Conservation (phyloP, 2,113 vertebrate genomes). For the Ahaetulla prasina region DNA sequence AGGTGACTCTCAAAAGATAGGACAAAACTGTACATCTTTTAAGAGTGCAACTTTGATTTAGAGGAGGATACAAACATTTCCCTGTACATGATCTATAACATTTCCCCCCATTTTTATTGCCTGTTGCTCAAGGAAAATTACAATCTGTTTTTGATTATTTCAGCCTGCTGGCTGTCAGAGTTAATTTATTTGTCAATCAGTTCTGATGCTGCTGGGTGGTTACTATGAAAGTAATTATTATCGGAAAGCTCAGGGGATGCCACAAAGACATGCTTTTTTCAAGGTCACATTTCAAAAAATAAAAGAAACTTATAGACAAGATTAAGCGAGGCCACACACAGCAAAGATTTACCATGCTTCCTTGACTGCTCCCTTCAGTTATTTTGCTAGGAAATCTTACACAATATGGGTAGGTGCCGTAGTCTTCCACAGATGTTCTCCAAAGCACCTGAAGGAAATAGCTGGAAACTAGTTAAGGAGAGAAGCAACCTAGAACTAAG, state of each 20-base stretch:
- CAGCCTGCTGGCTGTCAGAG: conserved; percentile 19
- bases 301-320: conserved; percentile 7
- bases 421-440: not conserved
- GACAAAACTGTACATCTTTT: not conserved
- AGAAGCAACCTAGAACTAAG: not conserved
- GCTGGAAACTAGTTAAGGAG: not conserved
- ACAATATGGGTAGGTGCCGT: not conserved
- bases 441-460: not conserved
- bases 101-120: not conserved
- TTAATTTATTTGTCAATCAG: conserved; percentile 32
- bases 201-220: conserved; percentile 17
- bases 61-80: not conserved
- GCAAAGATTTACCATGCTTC: not conserved
- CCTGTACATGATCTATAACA: not conserved
- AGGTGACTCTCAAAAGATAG: not conserved
- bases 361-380: not conserved
- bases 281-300: conserved; percentile 10
- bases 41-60: not conserved
- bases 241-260: conserved; percentile 10
- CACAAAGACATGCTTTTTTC: conserved; percentile 6
- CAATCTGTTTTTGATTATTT: conserved; percentile 28
- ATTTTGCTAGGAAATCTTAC: not conserved
- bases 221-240: conserved; percentile 28
- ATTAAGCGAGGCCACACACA: not conserved
- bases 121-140: conserved; percentile 20